Evolutionary conservation across 2,113 vertebrate species (phyloP), one percentile per base, ranked within the genome.

Genomic region (Pelobates fuscus): DNA sequence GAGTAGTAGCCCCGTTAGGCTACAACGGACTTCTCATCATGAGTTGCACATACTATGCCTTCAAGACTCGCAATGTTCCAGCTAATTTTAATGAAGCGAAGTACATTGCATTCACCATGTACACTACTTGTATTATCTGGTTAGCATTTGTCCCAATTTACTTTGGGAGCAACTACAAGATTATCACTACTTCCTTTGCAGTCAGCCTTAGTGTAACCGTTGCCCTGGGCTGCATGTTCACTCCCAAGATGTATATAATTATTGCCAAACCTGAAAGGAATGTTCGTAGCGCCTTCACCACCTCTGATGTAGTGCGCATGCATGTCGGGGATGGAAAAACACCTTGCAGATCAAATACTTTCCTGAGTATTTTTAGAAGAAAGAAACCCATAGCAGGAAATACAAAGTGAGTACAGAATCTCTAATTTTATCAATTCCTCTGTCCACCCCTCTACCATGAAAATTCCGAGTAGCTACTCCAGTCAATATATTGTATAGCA

Each of bases 41-140:
- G 94, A 98, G 97, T 88, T 99, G 97, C 84, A 99, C 97, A 0
- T 98, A 98, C 85, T 99, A 99, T 77, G 97, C 97, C 90, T 99
- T 99, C 89, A 99, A 99, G 93, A 99, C 97, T 7, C 89, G 97
- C 78, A 99, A 98, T 0, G 97, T 98, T 81, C 96, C 97, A 1
- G 97, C 96, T 83, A 99, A 98, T 84, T 99, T 99, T 84, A 99
- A 99, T 0, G 97, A 99, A 89, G 97, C 97, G 77, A 99, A 99
- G 87, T 99, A 98, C 68, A 99, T 99, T 59, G 97, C 97, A 67
- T 99, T 99, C 82, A 99, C 97, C 71, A 99, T 99, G 97, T 99
- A 99, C 83, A 99, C 97, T 79, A 99, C 97, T 43, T 99, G 97
- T 78, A 99, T 99, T 83, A 99, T 99, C 90, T 99, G 98, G 98